Conservation (phyloP, 2,113 vertebrate genomes). For the Rhabdornis inornatus region DNA sequence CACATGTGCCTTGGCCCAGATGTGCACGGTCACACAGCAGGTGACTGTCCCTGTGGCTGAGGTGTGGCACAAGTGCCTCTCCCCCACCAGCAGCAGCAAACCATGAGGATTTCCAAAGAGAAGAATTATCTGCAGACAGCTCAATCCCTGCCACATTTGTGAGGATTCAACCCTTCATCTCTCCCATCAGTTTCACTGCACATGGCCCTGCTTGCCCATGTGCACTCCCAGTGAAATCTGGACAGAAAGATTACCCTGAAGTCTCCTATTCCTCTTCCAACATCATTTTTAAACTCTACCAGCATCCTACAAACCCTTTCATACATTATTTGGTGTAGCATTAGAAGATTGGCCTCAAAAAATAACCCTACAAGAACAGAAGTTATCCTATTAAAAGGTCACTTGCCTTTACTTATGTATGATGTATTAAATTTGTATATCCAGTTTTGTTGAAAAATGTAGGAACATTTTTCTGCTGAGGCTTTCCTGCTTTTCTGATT, state of each 20-base stretch:
- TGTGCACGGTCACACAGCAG: not conserved
- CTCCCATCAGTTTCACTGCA: not conserved
- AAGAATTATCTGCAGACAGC: rapidly evolving
- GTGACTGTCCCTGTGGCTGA: not conserved
- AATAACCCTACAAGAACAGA: not conserved
- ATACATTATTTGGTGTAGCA: not conserved
- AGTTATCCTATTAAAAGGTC: conserved; percentile 39
- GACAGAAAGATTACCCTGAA: not conserved
- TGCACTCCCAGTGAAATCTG: not conserved
- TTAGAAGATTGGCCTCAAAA: not conserved
- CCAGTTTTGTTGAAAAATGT: conserved; percentile 15
- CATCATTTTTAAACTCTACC: not conserved
- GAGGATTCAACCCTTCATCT: not conserved
- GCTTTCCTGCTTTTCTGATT: not conserved
- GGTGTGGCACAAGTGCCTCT: not conserved
- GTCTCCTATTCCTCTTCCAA: not conserved
- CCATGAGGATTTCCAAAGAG: not conserved
- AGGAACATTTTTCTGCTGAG: not conserved
- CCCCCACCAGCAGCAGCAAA: not conserved
- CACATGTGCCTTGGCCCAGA: not conserved
- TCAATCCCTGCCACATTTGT: rapidly evolving
- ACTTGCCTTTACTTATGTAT: conserved; percentile 21
- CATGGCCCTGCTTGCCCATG: not conserved
- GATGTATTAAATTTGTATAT: conserved; percentile 12
- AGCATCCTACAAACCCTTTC: not conserved